Evolutionary conservation across 2,113 vertebrate species (phyloP).

Genomic region (Mormyrus iriodes): DNA sequence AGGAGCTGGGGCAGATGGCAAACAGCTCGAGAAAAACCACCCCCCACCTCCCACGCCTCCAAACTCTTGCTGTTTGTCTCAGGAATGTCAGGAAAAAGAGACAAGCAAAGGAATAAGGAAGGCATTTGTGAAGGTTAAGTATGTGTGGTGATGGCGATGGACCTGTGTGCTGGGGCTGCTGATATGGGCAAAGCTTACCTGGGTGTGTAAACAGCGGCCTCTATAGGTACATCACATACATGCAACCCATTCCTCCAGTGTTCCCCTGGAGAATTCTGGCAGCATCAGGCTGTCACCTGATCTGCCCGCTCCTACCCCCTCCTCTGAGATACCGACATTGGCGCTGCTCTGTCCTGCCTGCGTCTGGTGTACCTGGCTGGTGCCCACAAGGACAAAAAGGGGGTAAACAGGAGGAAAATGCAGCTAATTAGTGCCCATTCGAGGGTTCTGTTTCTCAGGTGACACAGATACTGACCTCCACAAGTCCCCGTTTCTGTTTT

Average conservation of each 20-base stretch:
- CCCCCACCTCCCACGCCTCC: neutral
- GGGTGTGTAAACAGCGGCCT: neutral
- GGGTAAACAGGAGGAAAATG: conserved; percentile 1
- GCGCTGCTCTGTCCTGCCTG: neutral
- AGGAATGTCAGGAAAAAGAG: neutral
- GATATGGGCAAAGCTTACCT: neutral
- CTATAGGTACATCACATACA: neutral
- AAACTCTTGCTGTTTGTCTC: conserved; percentile 4
- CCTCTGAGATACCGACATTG: neutral
- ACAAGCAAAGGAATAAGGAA: conserved; percentile 7
- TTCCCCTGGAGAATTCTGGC: neutral
- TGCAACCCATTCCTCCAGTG: neutral
- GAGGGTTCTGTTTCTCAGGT: neutral
- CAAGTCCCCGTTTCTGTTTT: neutral
- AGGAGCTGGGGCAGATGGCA: conserved; percentile 27
- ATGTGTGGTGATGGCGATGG: neutral
- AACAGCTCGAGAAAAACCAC: neutral
- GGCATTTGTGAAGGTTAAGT: neutral
- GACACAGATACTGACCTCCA: neutral
- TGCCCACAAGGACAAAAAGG: neutral
- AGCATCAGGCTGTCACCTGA: conserved; percentile 1
- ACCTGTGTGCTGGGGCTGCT: neutral
- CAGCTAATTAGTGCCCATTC: conserved; percentile 16
- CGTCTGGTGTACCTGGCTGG: neutral
- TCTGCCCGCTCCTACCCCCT: neutral